A percentile compares a stretch with the other conserved stretches of the same genome.
These are phyloP conservation scores for Hypanus sabinus DNA, from an alignment of 2,113 vertebrate species.

Conservation along the genomic window DNA sequence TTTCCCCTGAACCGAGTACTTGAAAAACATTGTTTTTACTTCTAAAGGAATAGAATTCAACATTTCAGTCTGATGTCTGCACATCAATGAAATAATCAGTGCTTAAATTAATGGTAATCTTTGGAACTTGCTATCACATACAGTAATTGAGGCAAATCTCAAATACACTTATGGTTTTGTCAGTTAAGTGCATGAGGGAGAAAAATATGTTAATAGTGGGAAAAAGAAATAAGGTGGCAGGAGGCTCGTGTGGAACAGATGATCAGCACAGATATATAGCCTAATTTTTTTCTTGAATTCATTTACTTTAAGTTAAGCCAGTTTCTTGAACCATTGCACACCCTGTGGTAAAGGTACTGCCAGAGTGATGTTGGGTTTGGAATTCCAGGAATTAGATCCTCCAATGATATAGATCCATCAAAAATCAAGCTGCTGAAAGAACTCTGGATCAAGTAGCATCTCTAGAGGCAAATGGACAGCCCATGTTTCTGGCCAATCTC, in stretches of 20 bases:
- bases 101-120: neutral
- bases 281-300: neutral
- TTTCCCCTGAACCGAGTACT: neutral
- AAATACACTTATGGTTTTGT: neutral
- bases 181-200: neutral
- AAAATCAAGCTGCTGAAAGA: no score
- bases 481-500: no score
- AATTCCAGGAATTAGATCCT: no score
- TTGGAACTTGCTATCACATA: neutral
- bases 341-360: no score
- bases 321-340: no score
- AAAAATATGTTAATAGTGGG: neutral
- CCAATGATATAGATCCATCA: no score
- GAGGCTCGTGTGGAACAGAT: neutral
- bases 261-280: neutral
- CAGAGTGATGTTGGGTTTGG: no score
- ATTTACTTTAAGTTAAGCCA: no score
- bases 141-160: neutral
- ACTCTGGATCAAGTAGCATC: no score
- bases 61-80: neutral
- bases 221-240: neutral
- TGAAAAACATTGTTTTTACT: neutral
- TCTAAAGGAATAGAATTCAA: neutral
- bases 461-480: no score
- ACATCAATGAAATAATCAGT: neutral